Base-by-base conservation (phyloP, 2,797 vertebrate species). In the Galago senegalensis region DNA sequence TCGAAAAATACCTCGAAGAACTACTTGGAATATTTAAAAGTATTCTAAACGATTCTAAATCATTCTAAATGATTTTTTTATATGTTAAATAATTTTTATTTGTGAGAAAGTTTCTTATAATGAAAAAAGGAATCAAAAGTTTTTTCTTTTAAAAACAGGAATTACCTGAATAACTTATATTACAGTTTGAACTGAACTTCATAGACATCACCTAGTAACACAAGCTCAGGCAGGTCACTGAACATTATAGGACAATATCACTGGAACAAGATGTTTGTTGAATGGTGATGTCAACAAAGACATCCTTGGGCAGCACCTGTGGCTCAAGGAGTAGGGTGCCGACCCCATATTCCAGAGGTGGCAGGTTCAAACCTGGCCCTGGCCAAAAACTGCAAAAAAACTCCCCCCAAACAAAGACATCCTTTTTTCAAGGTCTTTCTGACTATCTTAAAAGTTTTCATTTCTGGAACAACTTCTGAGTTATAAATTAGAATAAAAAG, bases 1-100 rank as follows among this genome's bases (percentile, higher is more conserved):
- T 90, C 80, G 82, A 73, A 98, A 98, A 96, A 58, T 75, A 95
- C 72, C 92, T 97, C 89, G 79, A 91, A 87, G 58, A 49, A 82
- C 92, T 95, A 97, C 73, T 73, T 93, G 70, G 63, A 89, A 91
- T 92, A 97, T 97, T 97, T 49, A 4, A 56, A 75, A 91, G 94
- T 58, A 92, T 95, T 97, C 96, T 91, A 95, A 97, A 93, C 87
- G 65, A 92, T 95, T 97, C 97, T 91, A 95, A 97, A 93, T 88
- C 61, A 49, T 49, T 49, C 49, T 49, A 95, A 97, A 93, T 87
- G 63, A 87, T 82, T 85, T 83, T 83, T 94, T 43, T 84, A 93
- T 87, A 73, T 65, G 94, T 96, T 95, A 97, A 81, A 89, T 93
- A 60, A 87, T 18, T 94, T 97, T 97, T 97, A 60, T 96, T 27